A percentile compares a stretch with the other conserved stretches of the same genome.
Conservation (phyloP, 2,888 invertebrate genomes). For the Epicampocera succincta region DNA sequence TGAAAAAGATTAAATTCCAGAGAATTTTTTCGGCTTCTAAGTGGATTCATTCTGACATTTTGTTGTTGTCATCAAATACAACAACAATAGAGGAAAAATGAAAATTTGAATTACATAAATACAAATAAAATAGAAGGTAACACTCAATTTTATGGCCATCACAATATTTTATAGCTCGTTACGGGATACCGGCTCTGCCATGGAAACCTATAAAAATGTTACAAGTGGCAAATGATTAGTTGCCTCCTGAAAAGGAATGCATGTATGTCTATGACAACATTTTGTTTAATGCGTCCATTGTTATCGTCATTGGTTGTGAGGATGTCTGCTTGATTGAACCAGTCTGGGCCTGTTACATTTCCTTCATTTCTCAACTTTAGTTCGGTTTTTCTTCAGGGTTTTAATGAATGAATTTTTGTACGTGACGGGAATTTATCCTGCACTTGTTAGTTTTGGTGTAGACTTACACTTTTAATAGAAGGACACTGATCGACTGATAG, state of each 20-base stretch:
- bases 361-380: slow-evolving; percentile 33
- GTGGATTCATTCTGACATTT: slow-evolving; percentile 57
- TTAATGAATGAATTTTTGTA: slow-evolving; percentile 63
- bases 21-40: slow-evolving; percentile 67
- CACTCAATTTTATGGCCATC: slow-evolving; percentile 22
- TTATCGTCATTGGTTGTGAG: slow-evolving; percentile 47
- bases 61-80: slow-evolving; percentile 16
- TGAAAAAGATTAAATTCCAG: slow-evolving; percentile 68
- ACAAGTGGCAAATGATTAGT: slow-evolving; percentile 67
- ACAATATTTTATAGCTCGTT: slow-evolving; percentile 25
- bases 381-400: neutral
- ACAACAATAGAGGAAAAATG: neutral
- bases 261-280: slow-evolving; percentile 55
- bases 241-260: slow-evolving; percentile 40
- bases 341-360: slow-evolving; percentile 50
- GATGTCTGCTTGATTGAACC: slow-evolving; percentile 60
- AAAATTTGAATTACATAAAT: neutral
- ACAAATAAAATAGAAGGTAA: slow-evolving; percentile 17
- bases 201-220: slow-evolving; percentile 1
- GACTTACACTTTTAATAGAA: slow-evolving; percentile 1
- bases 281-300: slow-evolving; percentile 16
- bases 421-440: slow-evolving; percentile 64
- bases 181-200: slow-evolving; percentile 20
- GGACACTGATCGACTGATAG: slow-evolving; percentile 19
- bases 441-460: slow-evolving; percentile 4